These are phyloP conservation scores for Bombus impatiens DNA, from an alignment of 1,140 invertebrate species.

Conservation along the genomic window DNA sequence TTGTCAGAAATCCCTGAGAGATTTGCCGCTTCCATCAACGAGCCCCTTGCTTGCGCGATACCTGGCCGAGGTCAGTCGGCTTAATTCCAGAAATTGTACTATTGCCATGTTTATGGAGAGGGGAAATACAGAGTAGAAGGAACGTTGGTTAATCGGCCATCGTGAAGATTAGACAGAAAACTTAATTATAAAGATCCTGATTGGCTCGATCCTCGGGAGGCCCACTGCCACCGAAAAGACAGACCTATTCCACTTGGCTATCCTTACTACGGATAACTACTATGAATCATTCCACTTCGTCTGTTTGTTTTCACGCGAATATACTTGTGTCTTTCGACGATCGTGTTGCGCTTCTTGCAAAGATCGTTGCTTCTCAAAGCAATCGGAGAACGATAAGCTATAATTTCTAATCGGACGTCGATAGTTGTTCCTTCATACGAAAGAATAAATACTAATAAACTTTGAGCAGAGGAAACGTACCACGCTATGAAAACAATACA, in stretches of 20 bases:
- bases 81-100: slow-evolving; percentile 73
- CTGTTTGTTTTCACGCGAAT: not conserved
- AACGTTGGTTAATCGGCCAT: slow-evolving; percentile 71
- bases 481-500: not conserved
- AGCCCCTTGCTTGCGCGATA: slow-evolving; percentile 25
- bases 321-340: not conserved
- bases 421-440: not conserved
- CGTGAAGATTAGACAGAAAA: slow-evolving; percentile 73
- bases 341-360: not conserved
- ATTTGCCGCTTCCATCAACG: slow-evolving; percentile 45
- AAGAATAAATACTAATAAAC: not conserved
- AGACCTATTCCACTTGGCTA: slow-evolving; percentile 26
- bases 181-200: slow-evolving; percentile 78
- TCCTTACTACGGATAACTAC: not conserved
- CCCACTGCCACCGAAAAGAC: slow-evolving; percentile 42
- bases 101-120: slow-evolving; percentile 71
- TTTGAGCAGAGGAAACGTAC: not conserved
- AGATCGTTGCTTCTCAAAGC: too few relatives aligned
- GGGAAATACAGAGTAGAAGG: slow-evolving; percentile 33
- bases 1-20: slow-evolving; percentile 62
- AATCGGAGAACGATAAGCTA: not conserved
- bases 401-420: not conserved
- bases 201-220: slow-evolving; percentile 74
- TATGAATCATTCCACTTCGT: not conserved
- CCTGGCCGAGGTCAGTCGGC: slow-evolving; percentile 23